phyloP scores from a whole-genome alignment of 2,113 vertebrate genomes.

The Tautogolabrus adspersus region DNA sequence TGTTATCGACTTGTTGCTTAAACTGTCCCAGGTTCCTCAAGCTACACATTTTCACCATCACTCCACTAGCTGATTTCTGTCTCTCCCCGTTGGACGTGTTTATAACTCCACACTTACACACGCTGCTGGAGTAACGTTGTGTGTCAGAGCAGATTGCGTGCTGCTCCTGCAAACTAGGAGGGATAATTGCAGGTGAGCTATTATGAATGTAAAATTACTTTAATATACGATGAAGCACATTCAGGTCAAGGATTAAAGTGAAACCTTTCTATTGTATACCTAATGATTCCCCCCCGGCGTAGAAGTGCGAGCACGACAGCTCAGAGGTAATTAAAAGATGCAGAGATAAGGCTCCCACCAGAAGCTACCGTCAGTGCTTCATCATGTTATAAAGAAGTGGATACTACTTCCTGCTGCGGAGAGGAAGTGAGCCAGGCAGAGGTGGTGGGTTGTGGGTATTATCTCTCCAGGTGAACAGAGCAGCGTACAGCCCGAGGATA shows the following conservation, averaged over 20 bases:
- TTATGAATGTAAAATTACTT: constrained; percentile 33
- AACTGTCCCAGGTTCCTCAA: background rate
- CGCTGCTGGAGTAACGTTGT: background rate
- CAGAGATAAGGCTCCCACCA: constrained; percentile 51
- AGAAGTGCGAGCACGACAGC: constrained; percentile 46
- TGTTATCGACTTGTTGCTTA: no score
- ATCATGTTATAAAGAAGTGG: constrained; percentile 44
- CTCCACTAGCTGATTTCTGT: background rate
- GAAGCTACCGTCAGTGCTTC: constrained; percentile 32
- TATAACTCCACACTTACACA: background rate
- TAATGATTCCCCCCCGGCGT: constrained; percentile 24
- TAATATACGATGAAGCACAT: constrained; percentile 38
- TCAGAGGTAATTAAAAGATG: constrained; percentile 62
- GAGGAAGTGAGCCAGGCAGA: constrained; percentile 47
- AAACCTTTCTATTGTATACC: constrained; percentile 42
- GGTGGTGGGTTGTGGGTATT: background rate
- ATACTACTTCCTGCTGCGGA: constrained; percentile 54
- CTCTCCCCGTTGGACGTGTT: background rate
- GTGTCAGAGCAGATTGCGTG: background rate
- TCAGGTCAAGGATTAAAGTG: constrained; percentile 62
- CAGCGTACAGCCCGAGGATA: constrained; percentile 19
- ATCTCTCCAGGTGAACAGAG: constrained; percentile 36
- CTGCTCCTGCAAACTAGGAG: constrained; percentile 1
- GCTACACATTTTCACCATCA: background rate
- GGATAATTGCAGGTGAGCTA: constrained; percentile 11